phyloP scores from a whole-genome alignment of 2,888 invertebrate species.

The Schrankia costaestrigalis region DNA sequence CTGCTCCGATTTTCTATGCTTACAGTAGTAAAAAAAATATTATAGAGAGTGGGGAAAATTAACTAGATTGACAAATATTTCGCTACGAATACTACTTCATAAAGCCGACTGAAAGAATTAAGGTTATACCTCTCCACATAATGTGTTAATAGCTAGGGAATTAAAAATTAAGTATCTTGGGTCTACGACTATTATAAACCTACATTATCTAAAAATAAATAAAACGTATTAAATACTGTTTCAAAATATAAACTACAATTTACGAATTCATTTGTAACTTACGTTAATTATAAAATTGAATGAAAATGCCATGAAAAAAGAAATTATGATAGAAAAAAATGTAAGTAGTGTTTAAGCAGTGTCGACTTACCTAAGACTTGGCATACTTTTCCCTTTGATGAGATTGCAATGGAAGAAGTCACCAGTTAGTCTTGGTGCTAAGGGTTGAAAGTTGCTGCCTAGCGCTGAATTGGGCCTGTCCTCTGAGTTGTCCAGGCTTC shows the following conservation, averaged over 20 bases:
- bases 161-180: constrained; percentile 8
- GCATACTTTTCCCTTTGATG: constrained; percentile 98
- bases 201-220: constrained; percentile 15
- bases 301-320: constrained; percentile 23
- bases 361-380: constrained; percentile 90
- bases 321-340: constrained; percentile 8
- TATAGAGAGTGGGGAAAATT: constrained; percentile 8
- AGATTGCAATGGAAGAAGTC: constrained; percentile 83
- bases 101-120: background rate
- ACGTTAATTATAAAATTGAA: constrained; percentile 13
- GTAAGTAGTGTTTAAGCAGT: constrained; percentile 5
- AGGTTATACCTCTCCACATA: constrained; percentile 10
- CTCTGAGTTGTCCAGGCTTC: constrained; percentile 90
- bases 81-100: background rate
- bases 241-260: too few relatives aligned
- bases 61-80: constrained; percentile 4
- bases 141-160: constrained; percentile 13
- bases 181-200: constrained; percentile 25
- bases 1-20: constrained; percentile 8
- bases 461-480: constrained; percentile 87
- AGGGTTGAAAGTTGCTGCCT: constrained; percentile 82
- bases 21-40: background rate
- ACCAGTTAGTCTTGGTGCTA: constrained; percentile 75
- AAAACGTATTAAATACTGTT: too few relatives aligned
- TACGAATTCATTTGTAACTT: background rate